Evolutionary conservation across 2,113 vertebrate species (phyloP).

Genomic region (Naja naja): DNA sequence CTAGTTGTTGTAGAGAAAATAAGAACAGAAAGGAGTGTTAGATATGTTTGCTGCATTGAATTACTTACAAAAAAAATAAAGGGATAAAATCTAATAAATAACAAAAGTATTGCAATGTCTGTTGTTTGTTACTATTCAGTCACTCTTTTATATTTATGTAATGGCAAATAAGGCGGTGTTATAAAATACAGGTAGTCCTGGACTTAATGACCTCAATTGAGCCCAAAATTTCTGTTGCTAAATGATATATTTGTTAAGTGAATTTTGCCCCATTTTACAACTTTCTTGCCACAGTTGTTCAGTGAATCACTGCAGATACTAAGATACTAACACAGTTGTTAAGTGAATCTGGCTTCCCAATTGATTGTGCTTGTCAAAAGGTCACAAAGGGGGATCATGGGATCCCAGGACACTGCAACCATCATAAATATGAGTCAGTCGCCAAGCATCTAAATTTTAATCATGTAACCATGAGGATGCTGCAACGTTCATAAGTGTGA

Average conservation of each 20-base stretch:
- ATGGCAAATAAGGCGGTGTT: not conserved
- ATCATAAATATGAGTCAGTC: not conserved
- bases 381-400: not conserved
- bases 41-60: not conserved
- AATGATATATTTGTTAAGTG: not conserved
- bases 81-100: not conserved
- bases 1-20: not conserved
- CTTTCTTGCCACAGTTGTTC: not conserved
- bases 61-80: not conserved
- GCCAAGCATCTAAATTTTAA: not conserved
- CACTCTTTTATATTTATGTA: not conserved
- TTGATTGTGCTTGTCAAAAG: not conserved
- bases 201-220: not conserved
- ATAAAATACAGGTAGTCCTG: not conserved
- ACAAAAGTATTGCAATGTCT: not conserved
- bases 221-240: not conserved
- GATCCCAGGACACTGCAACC: not conserved
- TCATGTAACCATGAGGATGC: not conserved
- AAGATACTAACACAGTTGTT: not conserved
- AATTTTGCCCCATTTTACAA: not conserved
- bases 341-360: not conserved
- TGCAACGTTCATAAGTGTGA: not conserved
- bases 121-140: not conserved
- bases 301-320: not conserved
- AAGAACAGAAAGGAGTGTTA: not conserved